phyloP scores from a whole-genome alignment of 2,113 vertebrate species.

The Menidia beryllina region DNA sequence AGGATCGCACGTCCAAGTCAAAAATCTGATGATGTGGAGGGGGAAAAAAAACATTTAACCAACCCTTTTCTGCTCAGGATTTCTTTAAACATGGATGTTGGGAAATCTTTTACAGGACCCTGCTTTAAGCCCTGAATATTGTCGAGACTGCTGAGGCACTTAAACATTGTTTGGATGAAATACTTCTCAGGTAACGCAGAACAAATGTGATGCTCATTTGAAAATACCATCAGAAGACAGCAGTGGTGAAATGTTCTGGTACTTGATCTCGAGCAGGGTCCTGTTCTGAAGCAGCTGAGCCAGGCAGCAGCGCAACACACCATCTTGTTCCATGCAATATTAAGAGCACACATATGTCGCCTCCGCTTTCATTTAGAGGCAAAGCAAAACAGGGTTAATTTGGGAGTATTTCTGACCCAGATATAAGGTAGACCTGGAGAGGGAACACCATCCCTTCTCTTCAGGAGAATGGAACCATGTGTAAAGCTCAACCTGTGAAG shows the following conservation, averaged over 20 bases:
- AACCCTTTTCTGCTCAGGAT: neutral
- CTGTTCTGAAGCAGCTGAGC: neutral
- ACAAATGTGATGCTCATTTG: neutral
- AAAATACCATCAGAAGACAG: neutral
- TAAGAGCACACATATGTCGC: neutral
- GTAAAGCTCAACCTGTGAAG: neutral
- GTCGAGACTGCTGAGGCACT: neutral
- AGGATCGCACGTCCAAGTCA: no score
- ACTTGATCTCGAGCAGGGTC: neutral
- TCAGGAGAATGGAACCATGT: neutral
- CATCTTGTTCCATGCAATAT: neutral
- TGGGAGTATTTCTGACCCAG: neutral
- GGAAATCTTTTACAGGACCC: no score
- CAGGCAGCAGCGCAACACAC: no score
- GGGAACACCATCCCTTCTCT: neutral
- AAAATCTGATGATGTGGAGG: slow-evolving; percentile 6
- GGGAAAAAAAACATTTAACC: neutral
- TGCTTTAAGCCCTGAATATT: neutral
- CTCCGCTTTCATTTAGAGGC: neutral
- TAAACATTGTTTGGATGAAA: neutral
- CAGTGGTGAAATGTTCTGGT: neutral
- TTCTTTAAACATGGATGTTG: neutral
- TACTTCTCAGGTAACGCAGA: neutral
- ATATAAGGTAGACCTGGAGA: neutral
- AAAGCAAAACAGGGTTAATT: neutral